A percentile compares a stretch with the other conserved stretches of the same genome.
These are phyloP conservation scores for Adelphocoris suturalis DNA, from an alignment of 2,888 invertebrate genomes.

Conservation along the genomic window DNA sequence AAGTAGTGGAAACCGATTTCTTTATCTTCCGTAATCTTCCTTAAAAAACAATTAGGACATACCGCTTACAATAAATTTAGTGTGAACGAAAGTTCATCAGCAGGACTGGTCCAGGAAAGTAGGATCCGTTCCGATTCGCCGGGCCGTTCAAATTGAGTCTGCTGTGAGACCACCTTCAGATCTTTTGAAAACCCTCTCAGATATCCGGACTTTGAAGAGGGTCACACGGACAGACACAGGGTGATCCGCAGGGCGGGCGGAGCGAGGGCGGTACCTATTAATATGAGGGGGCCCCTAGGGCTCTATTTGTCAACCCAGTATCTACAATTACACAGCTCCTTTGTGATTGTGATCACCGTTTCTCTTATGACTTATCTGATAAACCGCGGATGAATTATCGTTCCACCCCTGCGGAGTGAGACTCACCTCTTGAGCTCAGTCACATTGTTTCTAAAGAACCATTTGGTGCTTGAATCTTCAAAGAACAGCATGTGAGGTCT, in stretches of 20 bases:
- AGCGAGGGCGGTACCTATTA: conserved; percentile 56
- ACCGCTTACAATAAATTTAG: neutral
- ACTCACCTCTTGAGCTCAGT: neutral
- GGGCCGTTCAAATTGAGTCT: neutral
- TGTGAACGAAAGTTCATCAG: neutral
- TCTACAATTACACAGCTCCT: conserved; percentile 68
- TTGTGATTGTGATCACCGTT: conserved; percentile 70
- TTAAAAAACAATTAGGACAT: no score
- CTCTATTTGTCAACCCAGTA: conserved; percentile 63
- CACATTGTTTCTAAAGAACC: neutral
- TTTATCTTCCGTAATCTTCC: no score
- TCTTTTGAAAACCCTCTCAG: neutral
- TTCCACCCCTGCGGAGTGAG: neutral
- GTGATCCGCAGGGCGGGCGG: neutral
- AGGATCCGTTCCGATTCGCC: neutral
- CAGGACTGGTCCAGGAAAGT: neutral
- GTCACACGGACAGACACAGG: neutral
- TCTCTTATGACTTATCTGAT: conserved; percentile 68
- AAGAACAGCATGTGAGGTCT: neutral
- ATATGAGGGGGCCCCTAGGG: conserved; percentile 53
- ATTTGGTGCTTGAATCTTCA: neutral
- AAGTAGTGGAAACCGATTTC: no score
- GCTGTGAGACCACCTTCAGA: conserved; percentile 18
- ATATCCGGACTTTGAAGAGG: conserved; percentile 42
- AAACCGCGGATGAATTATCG: conserved; percentile 45